Percentiles rank a stretch among this genome's conserved stretches.
These are phyloP conservation scores for Perca schrenkii DNA, from an alignment of 2,113 vertebrate genomes.

Conservation along the genomic window DNA sequence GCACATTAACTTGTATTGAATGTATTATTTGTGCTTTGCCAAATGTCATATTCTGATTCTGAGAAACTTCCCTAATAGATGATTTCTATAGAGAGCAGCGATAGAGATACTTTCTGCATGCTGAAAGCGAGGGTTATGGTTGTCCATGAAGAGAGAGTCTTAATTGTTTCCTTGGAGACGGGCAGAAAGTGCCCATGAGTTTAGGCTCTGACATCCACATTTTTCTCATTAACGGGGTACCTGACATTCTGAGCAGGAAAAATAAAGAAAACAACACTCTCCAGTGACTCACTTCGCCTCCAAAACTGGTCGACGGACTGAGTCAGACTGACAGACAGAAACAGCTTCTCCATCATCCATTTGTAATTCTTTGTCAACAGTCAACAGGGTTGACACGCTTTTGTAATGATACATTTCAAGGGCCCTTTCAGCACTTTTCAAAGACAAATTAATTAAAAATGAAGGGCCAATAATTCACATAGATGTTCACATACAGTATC, in stretches of 20 bases:
- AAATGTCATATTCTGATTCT: constrained; percentile 8
- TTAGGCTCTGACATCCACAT: constrained; percentile 50
- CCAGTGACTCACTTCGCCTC: constrained; percentile 25
- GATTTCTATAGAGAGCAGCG: background rate
- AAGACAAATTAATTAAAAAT: too few species aligned
- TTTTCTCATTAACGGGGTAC: constrained; percentile 63
- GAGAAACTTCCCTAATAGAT: constrained; percentile 26
- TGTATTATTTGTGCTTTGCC: background rate
- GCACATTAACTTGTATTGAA: background rate
- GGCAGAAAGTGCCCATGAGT: constrained; percentile 51
- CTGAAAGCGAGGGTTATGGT: constrained; percentile 25
- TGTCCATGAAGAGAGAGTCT: constrained; percentile 56
- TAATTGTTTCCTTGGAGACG: constrained; percentile 78
- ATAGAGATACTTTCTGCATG: constrained; percentile 24
- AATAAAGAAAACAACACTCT: constrained; percentile 32
- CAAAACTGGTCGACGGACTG: background rate
- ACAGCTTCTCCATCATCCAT: constrained; percentile 23
- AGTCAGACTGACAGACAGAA: constrained; percentile 4
- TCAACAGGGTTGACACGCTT: background rate
- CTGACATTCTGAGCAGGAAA: constrained; percentile 48
- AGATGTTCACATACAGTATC: too few species aligned
- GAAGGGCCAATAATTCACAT: too few species aligned
- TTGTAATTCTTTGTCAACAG: constrained; percentile 27
- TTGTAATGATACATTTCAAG: too few species aligned
- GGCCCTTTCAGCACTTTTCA: too few species aligned